phyloP scores from a whole-genome alignment of 2,888 invertebrate genomes.

The Meliscaeva auricollis region DNA sequence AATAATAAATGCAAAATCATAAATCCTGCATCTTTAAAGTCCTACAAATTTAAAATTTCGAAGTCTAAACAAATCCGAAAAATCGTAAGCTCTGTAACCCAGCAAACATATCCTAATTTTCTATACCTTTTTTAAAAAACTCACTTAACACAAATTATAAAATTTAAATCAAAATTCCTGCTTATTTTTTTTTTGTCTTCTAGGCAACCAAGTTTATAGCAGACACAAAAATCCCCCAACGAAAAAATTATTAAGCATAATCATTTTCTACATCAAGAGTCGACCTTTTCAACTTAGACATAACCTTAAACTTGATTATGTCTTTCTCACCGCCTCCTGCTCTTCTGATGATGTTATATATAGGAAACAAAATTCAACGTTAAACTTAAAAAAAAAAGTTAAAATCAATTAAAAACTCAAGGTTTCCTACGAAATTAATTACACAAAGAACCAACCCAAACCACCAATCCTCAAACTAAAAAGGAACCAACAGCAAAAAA shows the following conservation, averaged over 20 bases:
- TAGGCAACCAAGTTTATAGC: too few relatives aligned
- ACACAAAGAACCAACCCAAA: conserved; percentile 6
- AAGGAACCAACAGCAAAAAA: background rate
- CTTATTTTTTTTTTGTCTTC: too few relatives aligned
- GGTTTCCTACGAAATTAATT: conserved; percentile 25
- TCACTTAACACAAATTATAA: too few relatives aligned
- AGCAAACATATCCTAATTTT: too few relatives aligned
- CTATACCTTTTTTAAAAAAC: too few relatives aligned
- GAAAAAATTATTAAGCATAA: background rate
- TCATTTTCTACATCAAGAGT: background rate
- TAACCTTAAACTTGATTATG: background rate
- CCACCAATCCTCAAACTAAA: conserved; percentile 3
- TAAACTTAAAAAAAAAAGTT: background rate
- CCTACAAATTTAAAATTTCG: too few relatives aligned
- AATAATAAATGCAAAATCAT: too few relatives aligned
- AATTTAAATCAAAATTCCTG: too few relatives aligned
- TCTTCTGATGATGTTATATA: background rate
- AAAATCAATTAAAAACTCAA: conserved; percentile 26
- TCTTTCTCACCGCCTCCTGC: background rate
- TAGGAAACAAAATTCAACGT: background rate
- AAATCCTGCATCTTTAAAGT: too few relatives aligned
- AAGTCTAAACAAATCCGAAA: too few relatives aligned
- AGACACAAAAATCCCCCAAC: background rate
- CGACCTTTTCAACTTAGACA: background rate
- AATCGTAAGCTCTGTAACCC: too few relatives aligned